Percentiles rank a stretch among this genome's conserved stretches.
These are phyloP conservation scores for Euproctis similis DNA, from an alignment of 2,888 invertebrate genomes.

Conservation along the genomic window DNA sequence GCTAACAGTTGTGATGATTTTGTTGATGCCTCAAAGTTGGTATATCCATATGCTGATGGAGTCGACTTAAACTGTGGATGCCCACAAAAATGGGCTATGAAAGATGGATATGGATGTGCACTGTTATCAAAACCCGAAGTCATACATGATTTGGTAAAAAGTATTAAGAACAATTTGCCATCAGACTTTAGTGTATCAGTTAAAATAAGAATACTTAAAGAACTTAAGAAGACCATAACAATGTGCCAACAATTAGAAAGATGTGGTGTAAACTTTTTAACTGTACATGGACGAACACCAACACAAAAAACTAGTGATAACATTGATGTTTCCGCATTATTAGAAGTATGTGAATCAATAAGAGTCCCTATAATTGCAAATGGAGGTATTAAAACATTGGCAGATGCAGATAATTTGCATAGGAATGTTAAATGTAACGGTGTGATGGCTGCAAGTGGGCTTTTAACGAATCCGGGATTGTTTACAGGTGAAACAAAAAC, in stretches of 20 bases:
- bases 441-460: conserved; percentile 94
- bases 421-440: conserved; percentile 83
- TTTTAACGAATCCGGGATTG: conserved; percentile 93
- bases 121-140: conserved; percentile 88
- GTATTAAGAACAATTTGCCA: conserved; percentile 82
- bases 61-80: conserved; percentile 98
- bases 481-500: conserved; percentile 84
- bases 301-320: conserved; percentile 84
- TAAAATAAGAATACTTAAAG: conserved; percentile 89
- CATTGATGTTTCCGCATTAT: conserved; percentile 82
- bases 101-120: conserved; percentile 91
- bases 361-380: conserved; percentile 92
- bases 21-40: conserved; percentile 87
- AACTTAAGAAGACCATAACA: conserved; percentile 82
- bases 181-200: conserved; percentile 90
- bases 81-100: conserved; percentile 96
- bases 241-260: conserved; percentile 87
- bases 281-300: conserved; percentile 94
- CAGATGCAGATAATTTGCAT: conserved; percentile 82
- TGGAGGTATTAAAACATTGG: conserved; percentile 87
- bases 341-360: conserved; percentile 81
- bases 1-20: conserved; percentile 89
- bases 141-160: conserved; percentile 86
- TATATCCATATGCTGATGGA: conserved; percentile 90
- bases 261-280: conserved; percentile 91